phyloP scores from a whole-genome alignment of 2,888 invertebrate genomes.

The Ceratothoa steindachneri region DNA sequence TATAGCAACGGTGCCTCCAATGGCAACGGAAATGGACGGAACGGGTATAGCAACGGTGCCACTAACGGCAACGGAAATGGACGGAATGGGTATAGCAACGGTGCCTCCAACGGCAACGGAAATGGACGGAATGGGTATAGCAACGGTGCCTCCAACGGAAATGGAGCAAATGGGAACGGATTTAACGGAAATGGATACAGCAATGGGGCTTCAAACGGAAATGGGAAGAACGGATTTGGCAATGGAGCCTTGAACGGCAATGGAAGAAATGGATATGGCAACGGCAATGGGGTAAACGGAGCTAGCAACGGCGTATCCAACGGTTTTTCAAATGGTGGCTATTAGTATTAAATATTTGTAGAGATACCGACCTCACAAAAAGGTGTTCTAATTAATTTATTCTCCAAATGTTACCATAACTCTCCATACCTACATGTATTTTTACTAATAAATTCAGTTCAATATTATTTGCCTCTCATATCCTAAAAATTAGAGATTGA shows the following conservation, averaged over 20 bases:
- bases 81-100: background rate
- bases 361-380: too few relatives aligned
- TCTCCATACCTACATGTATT: too few relatives aligned
- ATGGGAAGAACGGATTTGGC: background rate
- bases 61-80: background rate
- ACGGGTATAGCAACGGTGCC: background rate
- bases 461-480: too few relatives aligned
- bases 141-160: background rate
- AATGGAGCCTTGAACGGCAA: background rate
- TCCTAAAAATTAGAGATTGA: too few relatives aligned
- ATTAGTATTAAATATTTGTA: too few relatives aligned
- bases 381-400: too few relatives aligned
- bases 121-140: background rate
- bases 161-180: slow-evolving; percentile 2
- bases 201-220: background rate
- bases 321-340: background rate
- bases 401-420: too few relatives aligned
- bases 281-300: slow-evolving; percentile 1
- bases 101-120: background rate
- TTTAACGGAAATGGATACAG: background rate
- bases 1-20: background rate
- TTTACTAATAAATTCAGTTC: too few relatives aligned
- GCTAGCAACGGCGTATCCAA: background rate
- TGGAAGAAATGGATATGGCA: background rate
- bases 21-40: background rate